Evolutionary conservation across 2,113 vertebrate species (phyloP).

Genomic region (Neofelis nebulosa): DNA sequence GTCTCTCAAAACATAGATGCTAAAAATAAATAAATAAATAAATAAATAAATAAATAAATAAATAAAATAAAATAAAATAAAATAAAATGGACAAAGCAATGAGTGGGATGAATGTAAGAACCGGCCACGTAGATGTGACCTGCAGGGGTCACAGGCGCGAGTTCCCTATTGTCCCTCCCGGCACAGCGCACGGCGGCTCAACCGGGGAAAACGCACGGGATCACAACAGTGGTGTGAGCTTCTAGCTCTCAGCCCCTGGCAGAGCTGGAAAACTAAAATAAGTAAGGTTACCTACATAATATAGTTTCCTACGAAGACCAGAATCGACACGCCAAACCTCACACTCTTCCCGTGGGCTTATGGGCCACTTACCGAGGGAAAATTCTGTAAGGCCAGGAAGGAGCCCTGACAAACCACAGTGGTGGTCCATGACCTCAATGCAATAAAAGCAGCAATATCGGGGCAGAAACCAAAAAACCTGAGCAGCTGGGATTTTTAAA

Average conservation of each 20-base stretch:
- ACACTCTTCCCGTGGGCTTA: neutral
- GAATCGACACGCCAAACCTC: too few relatives aligned
- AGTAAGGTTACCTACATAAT: accelerated
- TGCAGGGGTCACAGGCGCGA: accelerated
- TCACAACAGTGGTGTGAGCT: neutral
- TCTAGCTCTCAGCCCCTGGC: neutral
- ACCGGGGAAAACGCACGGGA: neutral
- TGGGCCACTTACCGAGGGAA: neutral
- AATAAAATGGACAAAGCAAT: neutral
- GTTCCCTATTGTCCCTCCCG: neutral
- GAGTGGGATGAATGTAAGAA: neutral
- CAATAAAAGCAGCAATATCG: neutral
- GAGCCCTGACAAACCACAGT: accelerated
- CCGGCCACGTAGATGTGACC: neutral
- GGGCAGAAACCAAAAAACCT: neutral
- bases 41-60: too few relatives aligned
- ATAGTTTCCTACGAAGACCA: accelerated
- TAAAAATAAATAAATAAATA: too few relatives aligned
- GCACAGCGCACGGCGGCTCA: neutral
- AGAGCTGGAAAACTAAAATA: accelerated
- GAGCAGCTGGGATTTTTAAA: neutral
- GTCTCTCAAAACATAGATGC: too few relatives aligned
- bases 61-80: too few relatives aligned
- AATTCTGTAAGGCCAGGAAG: neutral
- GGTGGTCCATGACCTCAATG: accelerated